These are phyloP conservation scores for Volucella inanis DNA, from an alignment of 2,888 invertebrate genomes.

Conservation along the genomic window DNA sequence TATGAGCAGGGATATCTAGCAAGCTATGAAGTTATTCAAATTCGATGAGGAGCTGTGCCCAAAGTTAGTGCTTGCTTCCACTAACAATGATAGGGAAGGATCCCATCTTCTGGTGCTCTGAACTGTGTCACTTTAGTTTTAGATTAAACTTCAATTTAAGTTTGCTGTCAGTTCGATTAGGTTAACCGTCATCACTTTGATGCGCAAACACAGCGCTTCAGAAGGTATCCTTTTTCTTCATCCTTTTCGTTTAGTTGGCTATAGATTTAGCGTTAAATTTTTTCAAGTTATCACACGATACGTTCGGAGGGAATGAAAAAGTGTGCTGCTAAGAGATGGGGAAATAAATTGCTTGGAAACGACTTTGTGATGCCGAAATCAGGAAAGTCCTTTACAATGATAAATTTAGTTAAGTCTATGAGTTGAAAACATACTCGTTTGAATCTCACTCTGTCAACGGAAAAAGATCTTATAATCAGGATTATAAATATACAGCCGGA, in stretches of 20 bases:
- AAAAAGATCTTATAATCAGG: no score
- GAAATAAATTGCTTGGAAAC: conserved; percentile 67
- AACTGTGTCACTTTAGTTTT: conserved; percentile 68
- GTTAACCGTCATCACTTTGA: conserved; percentile 66
- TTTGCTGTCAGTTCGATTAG: conserved; percentile 73
- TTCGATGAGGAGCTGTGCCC: conserved; percentile 47
- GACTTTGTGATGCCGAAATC: conserved; percentile 59
- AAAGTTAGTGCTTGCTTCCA: background rate
- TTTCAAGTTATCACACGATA: conserved; percentile 45
- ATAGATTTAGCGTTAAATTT: conserved; percentile 56
- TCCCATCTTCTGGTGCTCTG: conserved; percentile 34
- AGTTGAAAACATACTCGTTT: background rate
- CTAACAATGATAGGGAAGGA: background rate
- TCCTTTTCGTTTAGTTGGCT: conserved; percentile 16
- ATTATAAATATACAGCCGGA: no score
- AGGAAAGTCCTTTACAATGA: conserved; percentile 20
- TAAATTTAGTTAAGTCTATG: conserved; percentile 10
- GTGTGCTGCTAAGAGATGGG: conserved; percentile 19
- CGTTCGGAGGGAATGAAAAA: background rate
- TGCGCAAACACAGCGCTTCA: conserved; percentile 7
- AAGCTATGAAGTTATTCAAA: conserved; percentile 60
- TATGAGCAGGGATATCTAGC: background rate
- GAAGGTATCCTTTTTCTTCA: background rate
- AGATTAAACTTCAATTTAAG: conserved; percentile 74
- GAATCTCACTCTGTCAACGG: no score